These are phyloP conservation scores for Dasyornis broadbenti DNA, from an alignment of 2,113 vertebrate genomes.

Conservation along the genomic window DNA sequence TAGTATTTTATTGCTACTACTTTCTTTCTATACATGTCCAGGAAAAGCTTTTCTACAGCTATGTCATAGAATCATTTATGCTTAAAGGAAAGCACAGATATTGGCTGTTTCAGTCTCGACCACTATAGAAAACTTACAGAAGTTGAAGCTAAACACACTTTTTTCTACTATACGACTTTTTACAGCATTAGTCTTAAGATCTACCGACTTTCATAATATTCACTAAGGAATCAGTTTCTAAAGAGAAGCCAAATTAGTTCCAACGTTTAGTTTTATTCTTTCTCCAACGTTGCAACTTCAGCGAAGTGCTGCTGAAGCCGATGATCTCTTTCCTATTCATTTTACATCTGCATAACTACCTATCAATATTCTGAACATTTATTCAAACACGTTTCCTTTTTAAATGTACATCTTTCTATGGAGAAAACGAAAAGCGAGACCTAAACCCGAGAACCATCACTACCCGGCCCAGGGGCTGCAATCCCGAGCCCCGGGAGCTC, in stretches of 20 bases:
- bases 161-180: background rate
- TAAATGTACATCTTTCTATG: fast-evolving
- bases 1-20: background rate
- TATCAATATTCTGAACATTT: fast-evolving
- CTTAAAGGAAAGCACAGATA: background rate
- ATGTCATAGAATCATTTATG: fast-evolving
- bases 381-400: fast-evolving
- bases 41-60: background rate
- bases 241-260: background rate
- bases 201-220: background rate
- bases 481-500: fast-evolving
- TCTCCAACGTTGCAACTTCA: background rate
- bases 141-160: fast-evolving
- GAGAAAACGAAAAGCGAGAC: fast-evolving
- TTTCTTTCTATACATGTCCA: background rate
- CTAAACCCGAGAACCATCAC: fast-evolving
- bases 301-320: background rate
- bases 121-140: background rate
- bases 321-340: background rate
- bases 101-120: fast-evolving
- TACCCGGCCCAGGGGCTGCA: fast-evolving
- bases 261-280: background rate
- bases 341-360: background rate
- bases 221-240: background rate
- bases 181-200: background rate